Evolutionary conservation across 2,797 vertebrate species (phyloP).

Genomic region (Neosalanx taihuensis): DNA sequence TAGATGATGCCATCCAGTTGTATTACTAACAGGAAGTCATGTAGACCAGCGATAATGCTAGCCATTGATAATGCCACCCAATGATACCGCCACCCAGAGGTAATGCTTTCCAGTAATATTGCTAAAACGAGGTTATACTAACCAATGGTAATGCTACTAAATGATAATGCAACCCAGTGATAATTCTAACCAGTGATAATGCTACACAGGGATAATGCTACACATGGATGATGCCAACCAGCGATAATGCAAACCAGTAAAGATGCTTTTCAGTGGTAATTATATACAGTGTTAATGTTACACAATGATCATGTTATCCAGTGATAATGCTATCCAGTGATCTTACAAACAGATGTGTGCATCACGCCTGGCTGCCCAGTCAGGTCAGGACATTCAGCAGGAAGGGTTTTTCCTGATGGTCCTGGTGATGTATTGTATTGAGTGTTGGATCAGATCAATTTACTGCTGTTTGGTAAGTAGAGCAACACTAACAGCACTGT

Average conservation of each 20-base stretch:
- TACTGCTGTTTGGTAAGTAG: neutral
- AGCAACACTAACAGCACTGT: neutral
- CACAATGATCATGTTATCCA: neutral
- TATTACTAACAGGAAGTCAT: neutral
- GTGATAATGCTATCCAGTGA: neutral
- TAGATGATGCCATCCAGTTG: neutral
- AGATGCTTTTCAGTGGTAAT: neutral
- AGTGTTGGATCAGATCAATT: neutral
- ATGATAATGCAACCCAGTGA: neutral
- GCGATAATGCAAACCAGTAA: neutral
- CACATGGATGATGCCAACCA: neutral
- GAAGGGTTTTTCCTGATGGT: neutral
- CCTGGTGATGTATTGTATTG: neutral
- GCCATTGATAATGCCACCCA: neutral
- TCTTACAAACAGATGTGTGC: no score
- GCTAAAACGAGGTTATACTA: no score
- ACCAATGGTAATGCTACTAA: neutral
- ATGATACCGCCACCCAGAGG: neutral
- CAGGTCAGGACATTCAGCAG: neutral
- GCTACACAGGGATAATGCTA: neutral
- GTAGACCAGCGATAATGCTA: no score
- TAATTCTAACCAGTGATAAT: neutral
- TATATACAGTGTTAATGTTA: neutral
- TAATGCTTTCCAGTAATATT: neutral
- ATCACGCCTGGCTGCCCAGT: neutral